phyloP scores from a whole-genome alignment of 2,888 invertebrate genomes.

The Drosophila melanosoma region DNA sequence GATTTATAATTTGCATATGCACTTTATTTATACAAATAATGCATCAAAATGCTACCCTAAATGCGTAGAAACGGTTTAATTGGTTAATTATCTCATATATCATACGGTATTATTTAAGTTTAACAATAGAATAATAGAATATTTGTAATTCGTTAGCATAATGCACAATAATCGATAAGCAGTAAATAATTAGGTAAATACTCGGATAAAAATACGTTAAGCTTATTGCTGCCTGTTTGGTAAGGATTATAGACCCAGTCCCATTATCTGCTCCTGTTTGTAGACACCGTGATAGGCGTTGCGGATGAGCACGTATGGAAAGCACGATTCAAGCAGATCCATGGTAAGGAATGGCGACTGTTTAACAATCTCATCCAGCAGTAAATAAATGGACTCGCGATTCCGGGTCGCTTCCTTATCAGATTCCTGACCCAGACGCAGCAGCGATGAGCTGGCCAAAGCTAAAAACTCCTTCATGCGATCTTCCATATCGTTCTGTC shows the following conservation, averaged over 20 bases:
- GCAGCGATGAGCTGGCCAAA: constrained; percentile 96
- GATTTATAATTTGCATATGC: constrained; percentile 55
- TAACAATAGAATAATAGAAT: constrained; percentile 65
- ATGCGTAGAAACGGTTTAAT: constrained; percentile 24
- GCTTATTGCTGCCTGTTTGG: neutral
- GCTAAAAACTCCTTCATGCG: constrained; percentile 98
- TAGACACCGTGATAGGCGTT: constrained; percentile 99
- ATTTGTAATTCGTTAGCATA: constrained; percentile 31
- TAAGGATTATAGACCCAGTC: constrained; percentile 60
- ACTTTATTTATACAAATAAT: constrained; percentile 68
- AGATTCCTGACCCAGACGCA: constrained; percentile 97
- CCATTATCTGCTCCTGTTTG: constrained; percentile 90
- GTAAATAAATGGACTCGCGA: constrained; percentile 97
- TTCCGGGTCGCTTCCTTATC: constrained; percentile 97
- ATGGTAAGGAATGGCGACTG: constrained; percentile 99
- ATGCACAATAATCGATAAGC: constrained; percentile 47
- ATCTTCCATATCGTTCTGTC: constrained; percentile 98
- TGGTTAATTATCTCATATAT: constrained; percentile 29
- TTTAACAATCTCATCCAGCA: constrained; percentile 98
- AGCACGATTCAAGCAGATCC: constrained; percentile 99
- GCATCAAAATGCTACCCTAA: constrained; percentile 63
- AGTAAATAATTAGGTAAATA: constrained; percentile 46
- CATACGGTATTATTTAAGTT: constrained; percentile 43
- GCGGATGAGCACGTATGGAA: constrained; percentile 98
- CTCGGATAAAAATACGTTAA: constrained; percentile 25